phyloP scores from a whole-genome alignment of 2,113 vertebrate genomes.

The Formicarius rufipectus region DNA sequence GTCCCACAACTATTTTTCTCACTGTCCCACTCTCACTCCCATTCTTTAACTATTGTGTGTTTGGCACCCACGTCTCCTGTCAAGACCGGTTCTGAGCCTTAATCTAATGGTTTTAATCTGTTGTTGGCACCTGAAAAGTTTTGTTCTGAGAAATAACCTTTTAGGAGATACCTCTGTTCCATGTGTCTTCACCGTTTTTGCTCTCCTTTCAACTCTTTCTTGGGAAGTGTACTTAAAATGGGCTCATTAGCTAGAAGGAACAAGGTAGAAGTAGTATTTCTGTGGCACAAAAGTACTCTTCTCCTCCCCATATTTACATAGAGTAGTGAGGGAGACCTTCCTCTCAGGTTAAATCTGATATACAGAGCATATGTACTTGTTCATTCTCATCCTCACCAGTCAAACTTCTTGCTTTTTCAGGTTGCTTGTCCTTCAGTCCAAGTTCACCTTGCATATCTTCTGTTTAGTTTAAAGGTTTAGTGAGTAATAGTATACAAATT shows the following conservation, averaged over 20 bases:
- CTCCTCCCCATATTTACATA: background rate
- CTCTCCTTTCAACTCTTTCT: background rate
- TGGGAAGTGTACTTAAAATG: background rate
- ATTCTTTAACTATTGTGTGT: background rate
- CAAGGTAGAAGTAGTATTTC: background rate
- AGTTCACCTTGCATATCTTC: background rate
- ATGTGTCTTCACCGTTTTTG: background rate
- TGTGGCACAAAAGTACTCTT: background rate
- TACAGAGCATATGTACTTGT: fast-evolving
- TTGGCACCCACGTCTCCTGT: background rate
- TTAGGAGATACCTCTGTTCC: background rate
- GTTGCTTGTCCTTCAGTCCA: background rate
- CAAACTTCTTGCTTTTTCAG: background rate
- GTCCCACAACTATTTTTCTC: background rate
- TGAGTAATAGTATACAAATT: background rate
- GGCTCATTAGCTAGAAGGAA: background rate
- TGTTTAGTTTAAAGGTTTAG: background rate
- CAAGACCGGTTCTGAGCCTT: background rate
- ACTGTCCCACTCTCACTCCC: background rate
- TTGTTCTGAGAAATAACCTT: background rate
- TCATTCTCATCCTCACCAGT: background rate
- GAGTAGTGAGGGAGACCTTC: background rate
- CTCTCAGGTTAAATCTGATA: background rate
- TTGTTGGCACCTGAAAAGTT: background rate
- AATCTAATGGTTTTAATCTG: background rate